Conservation (phyloP, 2,113 vertebrate species). For the Tringa solitaria region DNA sequence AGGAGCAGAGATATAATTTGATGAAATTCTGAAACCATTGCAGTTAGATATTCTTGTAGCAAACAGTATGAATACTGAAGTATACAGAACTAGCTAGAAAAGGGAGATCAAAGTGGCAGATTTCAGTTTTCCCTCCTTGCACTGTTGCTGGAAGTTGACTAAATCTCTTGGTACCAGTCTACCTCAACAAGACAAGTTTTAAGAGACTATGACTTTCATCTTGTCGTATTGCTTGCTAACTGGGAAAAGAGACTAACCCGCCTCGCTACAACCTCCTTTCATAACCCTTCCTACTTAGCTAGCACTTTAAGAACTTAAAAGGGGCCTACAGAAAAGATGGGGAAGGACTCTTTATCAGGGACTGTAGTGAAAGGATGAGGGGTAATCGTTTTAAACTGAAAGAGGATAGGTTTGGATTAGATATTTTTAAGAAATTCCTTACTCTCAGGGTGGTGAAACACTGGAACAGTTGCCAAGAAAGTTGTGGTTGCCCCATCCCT, state of each 20-base stretch:
- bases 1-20: neutral
- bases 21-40: neutral
- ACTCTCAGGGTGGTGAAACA: neutral
- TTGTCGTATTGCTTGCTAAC: neutral
- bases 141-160: neutral
- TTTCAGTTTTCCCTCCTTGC: neutral
- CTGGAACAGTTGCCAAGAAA: neutral
- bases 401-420: neutral
- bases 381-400: neutral
- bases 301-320: neutral
- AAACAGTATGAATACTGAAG: neutral
- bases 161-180: neutral
- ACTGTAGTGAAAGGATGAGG: neutral
- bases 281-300: neutral
- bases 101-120: neutral
- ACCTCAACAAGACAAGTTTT: neutral
- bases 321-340: neutral
- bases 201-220: neutral
- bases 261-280: neutral
- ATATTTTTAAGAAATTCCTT: neutral
- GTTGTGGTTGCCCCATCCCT: neutral
- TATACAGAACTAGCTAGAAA: neutral
- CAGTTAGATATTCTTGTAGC: neutral
- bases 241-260: neutral
- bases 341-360: neutral